Evolutionary conservation across 2,113 vertebrate genomes (phyloP).

Genomic region (Protobothrops flavoviridis): DNA sequence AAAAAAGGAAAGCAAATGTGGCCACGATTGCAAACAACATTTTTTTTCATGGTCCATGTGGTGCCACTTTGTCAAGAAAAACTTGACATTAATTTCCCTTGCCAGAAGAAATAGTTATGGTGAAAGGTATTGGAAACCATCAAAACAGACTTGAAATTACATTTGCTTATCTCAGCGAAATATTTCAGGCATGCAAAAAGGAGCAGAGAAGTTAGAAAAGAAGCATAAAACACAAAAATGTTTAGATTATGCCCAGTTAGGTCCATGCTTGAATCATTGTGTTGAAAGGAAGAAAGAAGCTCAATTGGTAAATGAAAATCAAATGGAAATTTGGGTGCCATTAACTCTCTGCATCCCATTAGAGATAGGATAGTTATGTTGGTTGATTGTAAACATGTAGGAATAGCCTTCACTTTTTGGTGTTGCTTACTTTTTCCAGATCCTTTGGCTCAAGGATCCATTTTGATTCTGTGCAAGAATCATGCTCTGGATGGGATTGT

Average conservation of each 20-base stretch:
- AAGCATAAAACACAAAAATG: background rate
- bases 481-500: background rate
- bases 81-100: background rate
- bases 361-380: background rate
- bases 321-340: background rate
- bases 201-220: background rate
- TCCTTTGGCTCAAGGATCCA: background rate
- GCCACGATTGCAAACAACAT: background rate
- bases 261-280: background rate
- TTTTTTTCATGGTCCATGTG: conserved; percentile 36
- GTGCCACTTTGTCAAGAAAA: conserved; percentile 39
- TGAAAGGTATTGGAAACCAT: background rate
- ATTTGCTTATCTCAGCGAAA: background rate
- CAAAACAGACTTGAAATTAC: background rate
- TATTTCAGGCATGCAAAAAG: background rate
- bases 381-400: background rate
- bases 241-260: background rate
- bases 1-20: background rate
- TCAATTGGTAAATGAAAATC: background rate
- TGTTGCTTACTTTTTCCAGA: background rate
- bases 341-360: background rate
- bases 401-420: background rate
- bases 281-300: background rate
- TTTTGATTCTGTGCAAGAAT: background rate
- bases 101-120: conserved; percentile 10